A percentile compares a stretch with the other conserved stretches of the same genome.
These are phyloP conservation scores for Pipistrellus kuhlii DNA, from an alignment of 2,797 vertebrate genomes.

Conservation along the genomic window DNA sequence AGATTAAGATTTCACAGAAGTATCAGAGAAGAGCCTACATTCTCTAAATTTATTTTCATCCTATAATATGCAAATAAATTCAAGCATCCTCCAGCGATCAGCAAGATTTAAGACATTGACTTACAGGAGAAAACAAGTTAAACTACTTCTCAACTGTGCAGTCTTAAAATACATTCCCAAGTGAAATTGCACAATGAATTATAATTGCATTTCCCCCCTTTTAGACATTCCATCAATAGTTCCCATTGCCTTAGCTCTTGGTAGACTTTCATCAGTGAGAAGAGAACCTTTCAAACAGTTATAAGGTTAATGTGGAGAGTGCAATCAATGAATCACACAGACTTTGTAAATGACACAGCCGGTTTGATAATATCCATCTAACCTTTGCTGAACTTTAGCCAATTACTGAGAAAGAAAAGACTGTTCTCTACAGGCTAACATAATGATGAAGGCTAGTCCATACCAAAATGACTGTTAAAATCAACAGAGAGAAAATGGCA, in stretches of 20 bases:
- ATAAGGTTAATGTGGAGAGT: background rate
- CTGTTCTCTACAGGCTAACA: background rate
- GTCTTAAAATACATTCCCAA: slow-evolving; percentile 46
- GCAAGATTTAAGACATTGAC: background rate
- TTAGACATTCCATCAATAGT: slow-evolving; percentile 56
- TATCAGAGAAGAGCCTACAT: background rate
- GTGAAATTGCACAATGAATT: slow-evolving; percentile 29
- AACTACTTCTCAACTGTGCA: slow-evolving; percentile 12
- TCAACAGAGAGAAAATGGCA: slow-evolving; percentile 61
- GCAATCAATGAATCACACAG: slow-evolving; percentile 52
- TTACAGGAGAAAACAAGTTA: slow-evolving; percentile 22
- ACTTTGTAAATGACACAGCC: slow-evolving; percentile 57
- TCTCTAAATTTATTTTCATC: background rate
- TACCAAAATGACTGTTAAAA: slow-evolving; percentile 47
- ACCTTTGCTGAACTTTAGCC: slow-evolving; percentile 54
- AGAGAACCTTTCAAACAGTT: slow-evolving; percentile 40
- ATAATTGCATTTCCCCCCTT: slow-evolving; percentile 15
- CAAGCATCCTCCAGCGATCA: slow-evolving; percentile 6
- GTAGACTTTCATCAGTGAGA: slow-evolving; percentile 1
- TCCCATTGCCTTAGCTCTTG: slow-evolving; percentile 28
- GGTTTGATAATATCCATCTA: slow-evolving; percentile 16
- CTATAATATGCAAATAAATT: background rate
- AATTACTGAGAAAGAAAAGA: slow-evolving; percentile 7
- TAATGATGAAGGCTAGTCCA: background rate
- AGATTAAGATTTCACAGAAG: background rate